A percentile compares a stretch with the other conserved stretches of the same genome.
Evolutionary conservation across 2,888 invertebrate species (phyloP).

Genomic region (Horisme vitalbata): DNA sequence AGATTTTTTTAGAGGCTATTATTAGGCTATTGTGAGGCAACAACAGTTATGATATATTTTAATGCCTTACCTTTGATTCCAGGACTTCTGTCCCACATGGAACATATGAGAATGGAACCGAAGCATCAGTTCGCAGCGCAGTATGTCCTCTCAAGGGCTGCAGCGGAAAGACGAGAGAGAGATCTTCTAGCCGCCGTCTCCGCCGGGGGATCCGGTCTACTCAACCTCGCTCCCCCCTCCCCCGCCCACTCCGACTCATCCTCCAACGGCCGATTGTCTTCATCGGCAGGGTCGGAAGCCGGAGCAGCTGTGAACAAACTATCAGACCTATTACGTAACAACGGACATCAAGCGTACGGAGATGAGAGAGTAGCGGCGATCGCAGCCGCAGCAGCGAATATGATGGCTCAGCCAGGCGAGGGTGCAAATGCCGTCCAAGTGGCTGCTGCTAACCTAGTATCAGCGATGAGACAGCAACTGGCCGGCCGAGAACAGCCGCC

Average conservation of each 20-base stretch:
- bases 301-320: conserved; percentile 84
- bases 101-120: conserved; percentile 98
- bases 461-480: conserved; percentile 87
- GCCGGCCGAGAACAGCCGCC: conserved; percentile 73
- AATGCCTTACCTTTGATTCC: conserved; percentile 43
- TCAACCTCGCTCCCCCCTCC: conserved; percentile 90
- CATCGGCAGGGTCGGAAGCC: conserved; percentile 90
- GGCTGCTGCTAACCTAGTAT: conserved; percentile 89
- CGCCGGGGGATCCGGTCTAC: conserved; percentile 84
- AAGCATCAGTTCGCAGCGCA: conserved; percentile 98
- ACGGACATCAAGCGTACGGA: conserved; percentile 85
- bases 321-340: conserved; percentile 85
- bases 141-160: conserved; percentile 94
- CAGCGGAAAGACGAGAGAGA: conserved; percentile 93
- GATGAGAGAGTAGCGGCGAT: conserved; percentile 88
- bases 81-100: conserved; percentile 97
- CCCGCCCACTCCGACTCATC: conserved; percentile 94
- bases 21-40: neutral
- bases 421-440: conserved; percentile 87
- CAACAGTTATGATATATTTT: neutral
- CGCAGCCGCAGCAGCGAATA: conserved; percentile 85
- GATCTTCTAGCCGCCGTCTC: conserved; percentile 89
- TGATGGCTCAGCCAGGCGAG: conserved; percentile 84
- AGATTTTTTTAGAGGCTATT: neutral
- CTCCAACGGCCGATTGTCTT: conserved; percentile 91